Evolutionary conservation across 2,888 invertebrate species (phyloP), one percentile per base, ranked within the genome.

Genomic region (Pristionchus entomophagus): DNA sequence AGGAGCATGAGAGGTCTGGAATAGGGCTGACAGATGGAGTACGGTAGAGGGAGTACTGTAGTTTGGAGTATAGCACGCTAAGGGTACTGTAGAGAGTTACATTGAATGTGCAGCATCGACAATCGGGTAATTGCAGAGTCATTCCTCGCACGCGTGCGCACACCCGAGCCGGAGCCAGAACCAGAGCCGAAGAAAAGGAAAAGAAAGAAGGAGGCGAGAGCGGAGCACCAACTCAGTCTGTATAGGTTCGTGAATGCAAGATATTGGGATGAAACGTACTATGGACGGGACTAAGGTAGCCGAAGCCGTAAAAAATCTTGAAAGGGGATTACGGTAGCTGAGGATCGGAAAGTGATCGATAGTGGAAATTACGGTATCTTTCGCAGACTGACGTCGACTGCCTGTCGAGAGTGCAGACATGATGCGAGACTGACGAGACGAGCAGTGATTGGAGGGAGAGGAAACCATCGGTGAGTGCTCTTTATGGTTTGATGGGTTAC

Each of bases 1-100:
- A 49, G 78, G 29, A 49, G 49, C 49, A 80, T 80, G 78, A 80
- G 78, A 80, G 78, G 78, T 80, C 32, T n/a, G n/a, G n/a, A n/a
- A n/a, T n/a, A n/a, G n/a, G n/a, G n/a, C n/a, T n/a, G n/a, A n/a
- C n/a, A n/a, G n/a, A n/a, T n/a, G n/a, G n/a, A n/a, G n/a, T n/a
- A n/a, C n/a, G n/a, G n/a, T n/a, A n/a, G n/a, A n/a, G n/a, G n/a
- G n/a, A n/a, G n/a, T n/a, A n/a, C n/a, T n/a, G n/a, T n/a, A n/a
- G n/a, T n/a, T n/a, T n/a, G n/a, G n/a, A n/a, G n/a, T n/a, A 8
- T 32, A 45, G 45, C n/a, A 14, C 12, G 26, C 14, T 51, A 26
- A n/a, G n/a, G n/a, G n/a, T n/a, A n/a, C n/a, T n/a, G n/a, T n/a
- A n/a, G n/a, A n/a, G n/a, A n/a, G n/a, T 32, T 35, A n/a, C 78